phyloP scores from a whole-genome alignment of 2,888 invertebrate genomes.

The Polyommatus iphigenia region DNA sequence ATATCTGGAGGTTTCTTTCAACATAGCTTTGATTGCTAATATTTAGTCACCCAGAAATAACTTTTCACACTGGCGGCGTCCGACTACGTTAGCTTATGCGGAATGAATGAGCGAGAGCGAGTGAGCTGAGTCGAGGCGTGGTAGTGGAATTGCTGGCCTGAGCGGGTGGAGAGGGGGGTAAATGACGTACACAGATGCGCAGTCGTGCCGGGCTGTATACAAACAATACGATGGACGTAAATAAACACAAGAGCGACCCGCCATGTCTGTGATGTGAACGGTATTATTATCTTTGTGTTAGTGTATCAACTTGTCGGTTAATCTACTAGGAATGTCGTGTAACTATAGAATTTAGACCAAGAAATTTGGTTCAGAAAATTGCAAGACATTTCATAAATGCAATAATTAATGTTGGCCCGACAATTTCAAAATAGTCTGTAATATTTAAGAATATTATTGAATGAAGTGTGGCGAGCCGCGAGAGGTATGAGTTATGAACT shows the following conservation, averaged over 20 bases:
- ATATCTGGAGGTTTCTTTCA: conserved; percentile 73
- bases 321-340: conserved; percentile 34
- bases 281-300: conserved; percentile 71
- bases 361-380: not conserved
- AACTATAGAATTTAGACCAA: conserved; percentile 19
- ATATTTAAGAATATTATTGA: conserved; percentile 1
- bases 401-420: not conserved
- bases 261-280: conserved; percentile 63
- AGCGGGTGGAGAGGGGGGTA: conserved; percentile 61
- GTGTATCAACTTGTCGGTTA: conserved; percentile 54
- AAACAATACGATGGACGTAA: conserved; percentile 80
- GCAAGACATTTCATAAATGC: not conserved
- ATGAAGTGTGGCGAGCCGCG: not conserved
- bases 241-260: conserved; percentile 74
- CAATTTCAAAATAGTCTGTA: not conserved
- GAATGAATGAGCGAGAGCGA: conserved; percentile 79
- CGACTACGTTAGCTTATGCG: conserved; percentile 73
- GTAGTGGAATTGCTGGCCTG: conserved; percentile 60
- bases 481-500: not conserved
- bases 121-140: conserved; percentile 68
- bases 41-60: conserved; percentile 56
- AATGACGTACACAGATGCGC: conserved; percentile 76
- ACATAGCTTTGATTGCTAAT: conserved; percentile 55
- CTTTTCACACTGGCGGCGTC: conserved; percentile 58
- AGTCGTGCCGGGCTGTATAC: conserved; percentile 80